Evolutionary conservation across 1,140 invertebrate species (phyloP).

Genomic region (Danaus plexippus): DNA sequence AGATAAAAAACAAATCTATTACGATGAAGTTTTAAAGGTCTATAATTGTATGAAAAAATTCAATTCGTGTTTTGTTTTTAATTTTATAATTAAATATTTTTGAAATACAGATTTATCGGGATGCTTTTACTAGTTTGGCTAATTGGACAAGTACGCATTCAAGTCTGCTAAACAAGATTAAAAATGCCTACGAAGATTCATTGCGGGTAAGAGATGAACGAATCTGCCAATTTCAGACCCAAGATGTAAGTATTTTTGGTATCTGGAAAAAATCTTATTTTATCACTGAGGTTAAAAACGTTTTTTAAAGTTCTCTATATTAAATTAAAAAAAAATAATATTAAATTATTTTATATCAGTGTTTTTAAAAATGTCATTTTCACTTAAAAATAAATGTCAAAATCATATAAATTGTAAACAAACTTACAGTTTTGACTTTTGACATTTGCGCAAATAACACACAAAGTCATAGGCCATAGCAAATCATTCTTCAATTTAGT

Average conservation of each 20-base stretch:
- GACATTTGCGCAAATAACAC: too few species aligned
- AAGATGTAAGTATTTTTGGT: conserved; percentile 47
- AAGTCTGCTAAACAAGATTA: conserved; percentile 47
- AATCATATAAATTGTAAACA: too few species aligned
- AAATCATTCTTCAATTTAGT: too few species aligned
- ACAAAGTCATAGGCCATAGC: too few species aligned
- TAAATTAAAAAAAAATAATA: too few species aligned
- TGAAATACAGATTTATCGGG: conserved; percentile 50
- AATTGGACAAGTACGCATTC: conserved; percentile 46
- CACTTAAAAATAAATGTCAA: too few species aligned
- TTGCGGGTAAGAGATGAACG: conserved; percentile 49
- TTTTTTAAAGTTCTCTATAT: too few species aligned
- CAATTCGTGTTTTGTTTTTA: conserved; percentile 1
- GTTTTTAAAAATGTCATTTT: too few species aligned
- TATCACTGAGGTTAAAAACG: too few species aligned
- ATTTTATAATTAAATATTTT: conserved; percentile 4
- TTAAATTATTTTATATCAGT: too few species aligned
- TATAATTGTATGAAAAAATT: conserved; percentile 2
- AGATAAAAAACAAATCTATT: conserved; percentile 41
- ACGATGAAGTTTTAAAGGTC: conserved; percentile 52
- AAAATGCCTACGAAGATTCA: conserved; percentile 55
- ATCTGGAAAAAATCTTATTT: background rate
- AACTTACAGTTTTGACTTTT: too few species aligned
- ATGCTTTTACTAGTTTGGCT: conserved; percentile 50
- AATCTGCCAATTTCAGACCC: conserved; percentile 48